These are phyloP conservation scores for Thaleichthys pacificus DNA, from an alignment of 2,797 vertebrate genomes.

Conservation along the genomic window DNA sequence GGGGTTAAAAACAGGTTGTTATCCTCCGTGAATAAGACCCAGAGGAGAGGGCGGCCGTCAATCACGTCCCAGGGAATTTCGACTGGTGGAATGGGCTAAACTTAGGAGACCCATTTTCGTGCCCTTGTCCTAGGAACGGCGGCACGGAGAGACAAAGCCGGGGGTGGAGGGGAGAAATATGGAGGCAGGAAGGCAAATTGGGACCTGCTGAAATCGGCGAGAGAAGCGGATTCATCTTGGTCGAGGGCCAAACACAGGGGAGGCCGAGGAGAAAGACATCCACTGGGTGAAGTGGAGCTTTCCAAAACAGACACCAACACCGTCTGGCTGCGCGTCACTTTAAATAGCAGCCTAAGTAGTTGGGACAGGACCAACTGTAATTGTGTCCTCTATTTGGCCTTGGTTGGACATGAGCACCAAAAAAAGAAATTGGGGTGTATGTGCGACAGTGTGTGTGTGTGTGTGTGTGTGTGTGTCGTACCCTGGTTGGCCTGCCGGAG, in stretches of 20 bases:
- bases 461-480: constrained; percentile 46
- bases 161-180: constrained; percentile 15
- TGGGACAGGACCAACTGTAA: background rate
- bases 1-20: constrained; percentile 17
- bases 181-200: background rate
- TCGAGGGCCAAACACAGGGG: background rate
- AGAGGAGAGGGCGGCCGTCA: constrained; percentile 6
- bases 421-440: too few relatives aligned
- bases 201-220: constrained; percentile 16
- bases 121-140: constrained; percentile 38
- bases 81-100: constrained; percentile 35
- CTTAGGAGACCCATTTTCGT: constrained; percentile 40
- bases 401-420: too few relatives aligned
- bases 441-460: too few relatives aligned
- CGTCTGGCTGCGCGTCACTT: background rate
- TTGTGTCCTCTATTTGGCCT: background rate
- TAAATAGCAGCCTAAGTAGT: background rate
- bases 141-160: constrained; percentile 25
- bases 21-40: constrained; percentile 17
- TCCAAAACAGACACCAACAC: background rate
- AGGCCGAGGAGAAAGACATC: too few relatives aligned
- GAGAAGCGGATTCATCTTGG: background rate
- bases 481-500: constrained; percentile 94
- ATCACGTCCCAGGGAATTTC: constrained; percentile 23
- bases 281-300: too few relatives aligned